Evolutionary conservation across 1,140 invertebrate species (phyloP).

Genomic region (Centruroides vittatus): DNA sequence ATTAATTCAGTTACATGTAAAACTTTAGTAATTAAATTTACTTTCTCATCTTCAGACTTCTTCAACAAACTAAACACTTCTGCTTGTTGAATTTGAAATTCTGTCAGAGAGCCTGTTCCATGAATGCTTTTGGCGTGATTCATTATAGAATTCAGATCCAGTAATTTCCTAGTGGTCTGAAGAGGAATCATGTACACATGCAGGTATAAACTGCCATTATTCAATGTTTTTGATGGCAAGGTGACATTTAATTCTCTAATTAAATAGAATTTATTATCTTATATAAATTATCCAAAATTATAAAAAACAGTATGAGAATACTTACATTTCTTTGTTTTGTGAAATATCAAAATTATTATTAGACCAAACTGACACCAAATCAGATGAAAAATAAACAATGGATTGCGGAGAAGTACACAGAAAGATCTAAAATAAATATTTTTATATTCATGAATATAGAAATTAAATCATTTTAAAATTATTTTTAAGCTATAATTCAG

Average conservation of each 20-base stretch:
- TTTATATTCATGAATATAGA: constrained; percentile 16
- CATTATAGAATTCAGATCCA: no score
- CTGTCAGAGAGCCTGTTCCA: constrained; percentile 45
- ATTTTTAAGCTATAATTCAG: no score
- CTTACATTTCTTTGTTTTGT: neutral
- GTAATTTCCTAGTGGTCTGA: no score
- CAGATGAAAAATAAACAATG: constrained; percentile 13
- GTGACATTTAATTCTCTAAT: constrained; percentile 42
- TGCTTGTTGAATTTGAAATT: constrained; percentile 52
- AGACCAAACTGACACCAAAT: constrained; percentile 7
- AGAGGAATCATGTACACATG: constrained; percentile 23
- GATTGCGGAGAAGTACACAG: neutral
- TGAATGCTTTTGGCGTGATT: constrained; percentile 31
- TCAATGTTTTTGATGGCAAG: constrained; percentile 49
- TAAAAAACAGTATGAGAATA: no score
- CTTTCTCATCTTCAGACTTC: constrained; percentile 25
- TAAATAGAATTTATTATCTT: neutral
- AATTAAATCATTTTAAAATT: no score
- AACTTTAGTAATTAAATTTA: neutral
- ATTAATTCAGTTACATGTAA: neutral
- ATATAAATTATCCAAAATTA: no score
- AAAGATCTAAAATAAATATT: constrained; percentile 1
- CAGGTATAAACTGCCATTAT: constrained; percentile 60
- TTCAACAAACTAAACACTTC: constrained; percentile 55
- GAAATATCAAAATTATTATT: neutral